Evolutionary conservation across 2,113 vertebrate genomes (phyloP).

Genomic region (Cinclus cinclus): DNA sequence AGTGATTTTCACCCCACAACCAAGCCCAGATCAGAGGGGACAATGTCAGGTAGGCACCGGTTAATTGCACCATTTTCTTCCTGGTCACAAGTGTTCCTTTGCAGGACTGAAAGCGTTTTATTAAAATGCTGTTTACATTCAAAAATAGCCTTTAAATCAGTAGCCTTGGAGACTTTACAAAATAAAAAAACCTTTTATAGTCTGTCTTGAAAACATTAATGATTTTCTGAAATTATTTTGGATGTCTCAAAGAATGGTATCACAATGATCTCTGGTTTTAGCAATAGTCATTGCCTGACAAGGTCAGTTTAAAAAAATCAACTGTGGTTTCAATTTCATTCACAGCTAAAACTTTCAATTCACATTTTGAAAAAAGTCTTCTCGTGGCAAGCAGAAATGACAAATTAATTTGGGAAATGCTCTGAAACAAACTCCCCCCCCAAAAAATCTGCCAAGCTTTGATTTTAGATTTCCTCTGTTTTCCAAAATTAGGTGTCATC

Average conservation of each 20-base stretch:
- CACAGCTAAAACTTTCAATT: neutral
- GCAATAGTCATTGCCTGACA: neutral
- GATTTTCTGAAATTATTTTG: neutral
- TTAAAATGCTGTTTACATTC: neutral
- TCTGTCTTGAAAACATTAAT: neutral
- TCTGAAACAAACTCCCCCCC: neutral
- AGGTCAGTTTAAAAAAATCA: neutral
- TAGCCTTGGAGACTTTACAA: neutral
- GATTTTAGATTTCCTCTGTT: conserved; percentile 17
- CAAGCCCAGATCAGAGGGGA: neutral
- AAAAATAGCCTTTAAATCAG: neutral
- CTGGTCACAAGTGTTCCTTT: neutral
- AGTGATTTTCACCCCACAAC: neutral
- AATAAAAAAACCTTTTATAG: neutral
- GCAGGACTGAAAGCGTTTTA: neutral
- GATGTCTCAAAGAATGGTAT: neutral
- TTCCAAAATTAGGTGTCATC: conserved; percentile 30
- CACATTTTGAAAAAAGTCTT: neutral
- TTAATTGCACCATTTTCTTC: neutral
- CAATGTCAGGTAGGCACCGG: neutral
- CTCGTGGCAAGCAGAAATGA: neutral
- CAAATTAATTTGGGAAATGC: neutral
- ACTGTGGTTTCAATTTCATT: neutral
- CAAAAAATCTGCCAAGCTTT: neutral
- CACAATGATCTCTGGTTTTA: neutral